phyloP scores from a whole-genome alignment of 2,888 invertebrate genomes.

The Chironomus riparius region DNA sequence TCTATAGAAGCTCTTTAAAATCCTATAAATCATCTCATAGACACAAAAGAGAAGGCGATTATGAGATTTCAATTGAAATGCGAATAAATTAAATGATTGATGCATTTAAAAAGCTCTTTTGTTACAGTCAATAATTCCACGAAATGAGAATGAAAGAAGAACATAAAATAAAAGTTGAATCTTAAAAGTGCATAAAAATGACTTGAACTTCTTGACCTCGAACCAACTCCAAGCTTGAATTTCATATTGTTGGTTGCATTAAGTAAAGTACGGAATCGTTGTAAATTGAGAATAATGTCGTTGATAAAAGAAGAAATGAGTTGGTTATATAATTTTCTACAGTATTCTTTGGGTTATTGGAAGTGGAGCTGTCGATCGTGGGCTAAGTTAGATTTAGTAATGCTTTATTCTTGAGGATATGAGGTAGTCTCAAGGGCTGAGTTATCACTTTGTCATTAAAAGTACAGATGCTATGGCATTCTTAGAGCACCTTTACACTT shows the following conservation, averaged over 20 bases:
- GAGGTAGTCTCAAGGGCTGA: too few relatives aligned
- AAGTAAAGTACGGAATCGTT: not conserved
- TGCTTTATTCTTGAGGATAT: too few relatives aligned
- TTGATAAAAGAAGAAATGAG: not conserved
- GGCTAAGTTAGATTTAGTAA: too few relatives aligned
- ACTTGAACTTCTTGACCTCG: not conserved
- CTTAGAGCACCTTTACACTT: too few relatives aligned
- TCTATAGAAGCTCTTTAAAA: too few relatives aligned
- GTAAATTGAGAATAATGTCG: not conserved
- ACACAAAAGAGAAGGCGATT: not conserved
- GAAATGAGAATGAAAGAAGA: not conserved
- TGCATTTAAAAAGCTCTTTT: slow-evolving; percentile 11
- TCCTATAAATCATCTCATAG: not conserved
- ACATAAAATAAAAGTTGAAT: not conserved
- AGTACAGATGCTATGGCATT: too few relatives aligned
- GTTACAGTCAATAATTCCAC: not conserved
- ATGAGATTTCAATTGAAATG: not conserved
- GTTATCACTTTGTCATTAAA: too few relatives aligned
- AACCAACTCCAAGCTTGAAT: not conserved
- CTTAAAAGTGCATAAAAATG: not conserved
- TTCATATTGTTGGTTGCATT: not conserved
- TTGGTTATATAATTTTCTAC: too few relatives aligned
- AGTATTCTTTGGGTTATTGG: too few relatives aligned
- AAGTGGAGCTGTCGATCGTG: too few relatives aligned
- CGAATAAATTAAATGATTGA: slow-evolving; percentile 12